Evolutionary conservation across 2,797 vertebrate species (phyloP), one percentile per base, ranked within the genome.

Genomic region (Acestrorhynchus altus): DNA sequence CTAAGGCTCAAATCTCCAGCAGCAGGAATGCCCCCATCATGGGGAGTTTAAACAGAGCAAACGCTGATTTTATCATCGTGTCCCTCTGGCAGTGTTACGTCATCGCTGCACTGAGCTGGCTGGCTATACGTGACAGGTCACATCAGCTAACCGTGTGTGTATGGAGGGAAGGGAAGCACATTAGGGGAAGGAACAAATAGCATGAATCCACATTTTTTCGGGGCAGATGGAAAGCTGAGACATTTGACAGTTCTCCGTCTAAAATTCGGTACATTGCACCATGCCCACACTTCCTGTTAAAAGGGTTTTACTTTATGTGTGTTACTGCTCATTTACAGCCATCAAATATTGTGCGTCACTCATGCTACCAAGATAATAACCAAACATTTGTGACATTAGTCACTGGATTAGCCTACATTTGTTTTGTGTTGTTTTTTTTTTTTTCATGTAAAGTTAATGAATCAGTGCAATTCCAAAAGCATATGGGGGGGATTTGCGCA

Each of bases 81-180:
- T 24, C 35, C 61, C 60, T 63, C 31, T 28, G 26, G 60, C 60
- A 60, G 24, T 7, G 24, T 63, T 63, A 63, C 35, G 60, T 35
- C 60, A 40, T 40, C 18, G 11, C 35, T 64, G 61, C 40, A 24
- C 40, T 65, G 63, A 24, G 40, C 22, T 26, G 40, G 40, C 20
- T 60, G 56, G 26, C 56, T 39, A 40, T 63, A 40, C 15, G 35
- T 16, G 39, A 64, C 11, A 16, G 61, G 61, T 42, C 65, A 67
- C 40, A 28, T 47, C 65, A 67, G 65, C 22, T 49, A 52, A 67
- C 35, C 40, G 28, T 74, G 59, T 24, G 24, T 67, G 64, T 51
- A 26, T 51, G 56, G 31, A 20, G 16, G 35, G 69, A 4, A 4
- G 4, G 12, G 16, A 12, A 15, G 15, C 24, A 15, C 63, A 46